These are phyloP conservation scores for Halcyon leucocephala DNA, from an alignment of 2,797 vertebrate species.

Conservation along the genomic window DNA sequence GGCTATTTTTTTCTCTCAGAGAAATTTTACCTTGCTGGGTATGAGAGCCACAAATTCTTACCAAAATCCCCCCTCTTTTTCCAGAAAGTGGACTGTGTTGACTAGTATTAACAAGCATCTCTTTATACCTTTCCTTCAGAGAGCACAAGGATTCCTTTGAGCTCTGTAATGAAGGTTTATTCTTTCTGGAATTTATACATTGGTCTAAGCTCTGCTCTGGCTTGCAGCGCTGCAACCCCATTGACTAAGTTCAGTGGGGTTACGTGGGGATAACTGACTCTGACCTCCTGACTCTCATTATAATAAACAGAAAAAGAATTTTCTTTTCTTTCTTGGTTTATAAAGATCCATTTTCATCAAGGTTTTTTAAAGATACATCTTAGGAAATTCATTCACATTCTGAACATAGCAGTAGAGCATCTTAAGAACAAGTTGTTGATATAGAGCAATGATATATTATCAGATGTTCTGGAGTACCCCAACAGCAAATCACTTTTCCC, in stretches of 20 bases:
- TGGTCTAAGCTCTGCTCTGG: conserved; percentile 1
- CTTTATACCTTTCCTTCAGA: conserved; percentile 52
- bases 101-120: conserved; percentile 47
- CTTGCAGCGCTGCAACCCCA: background rate
- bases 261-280: conserved; percentile 47
- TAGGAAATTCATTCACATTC: background rate
- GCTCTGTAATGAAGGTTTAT: conserved; percentile 24
- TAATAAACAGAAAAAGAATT: background rate
- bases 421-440: background rate
- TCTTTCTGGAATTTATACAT: conserved; percentile 7
- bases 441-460: background rate
- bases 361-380: background rate
- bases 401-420: background rate
- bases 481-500: background rate
- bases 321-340: background rate
- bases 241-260: conserved; percentile 44
- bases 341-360: background rate
- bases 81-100: conserved; percentile 30
- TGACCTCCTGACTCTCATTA: conserved; percentile 27
- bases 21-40: background rate
- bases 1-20: conserved; percentile 6
- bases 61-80: conserved; percentile 36
- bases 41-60: background rate
- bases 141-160: conserved; percentile 67
- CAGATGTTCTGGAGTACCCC: background rate